Conservation (phyloP, 2,113 vertebrate genomes). For the Ranitomeya variabilis region DNA sequence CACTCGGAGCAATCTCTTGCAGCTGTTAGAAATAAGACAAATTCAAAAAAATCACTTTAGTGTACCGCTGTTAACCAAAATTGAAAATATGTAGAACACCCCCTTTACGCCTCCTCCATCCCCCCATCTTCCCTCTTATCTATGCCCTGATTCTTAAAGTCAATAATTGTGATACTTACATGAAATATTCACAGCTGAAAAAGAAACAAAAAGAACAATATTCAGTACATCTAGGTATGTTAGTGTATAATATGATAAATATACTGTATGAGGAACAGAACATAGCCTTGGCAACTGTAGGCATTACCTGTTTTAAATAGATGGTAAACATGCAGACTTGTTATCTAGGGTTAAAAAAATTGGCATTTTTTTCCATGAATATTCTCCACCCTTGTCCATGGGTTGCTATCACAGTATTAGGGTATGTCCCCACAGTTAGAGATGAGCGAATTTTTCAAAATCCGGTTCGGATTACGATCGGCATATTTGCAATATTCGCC, state of each 20-base stretch:
- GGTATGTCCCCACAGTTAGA: too few species aligned
- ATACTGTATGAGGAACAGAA: background rate
- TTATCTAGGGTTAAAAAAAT: too few species aligned
- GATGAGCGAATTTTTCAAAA: too few species aligned
- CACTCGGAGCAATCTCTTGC: conserved; percentile 60
- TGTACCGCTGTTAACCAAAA: background rate
- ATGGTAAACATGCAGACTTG: background rate
- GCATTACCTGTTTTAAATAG: background rate
- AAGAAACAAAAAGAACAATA: background rate
- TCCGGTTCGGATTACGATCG: too few species aligned
- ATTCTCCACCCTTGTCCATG: too few species aligned
- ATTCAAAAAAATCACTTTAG: background rate
- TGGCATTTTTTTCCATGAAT: too few species aligned
- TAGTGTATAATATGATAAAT: background rate
- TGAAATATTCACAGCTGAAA: conserved; percentile 34
- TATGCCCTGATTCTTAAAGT: too few species aligned
- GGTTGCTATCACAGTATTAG: too few species aligned
- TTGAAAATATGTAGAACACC: too few species aligned
- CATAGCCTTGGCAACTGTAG: background rate
- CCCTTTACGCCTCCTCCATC: too few species aligned
- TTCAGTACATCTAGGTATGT: background rate
- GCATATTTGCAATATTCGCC: too few species aligned
- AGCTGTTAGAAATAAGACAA: background rate
- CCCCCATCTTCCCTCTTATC: too few species aligned
- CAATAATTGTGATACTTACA: conserved; percentile 23